These are phyloP conservation scores for Carlito syrichta DNA, from an alignment of 2,113 vertebrate genomes.

Conservation along the genomic window DNA sequence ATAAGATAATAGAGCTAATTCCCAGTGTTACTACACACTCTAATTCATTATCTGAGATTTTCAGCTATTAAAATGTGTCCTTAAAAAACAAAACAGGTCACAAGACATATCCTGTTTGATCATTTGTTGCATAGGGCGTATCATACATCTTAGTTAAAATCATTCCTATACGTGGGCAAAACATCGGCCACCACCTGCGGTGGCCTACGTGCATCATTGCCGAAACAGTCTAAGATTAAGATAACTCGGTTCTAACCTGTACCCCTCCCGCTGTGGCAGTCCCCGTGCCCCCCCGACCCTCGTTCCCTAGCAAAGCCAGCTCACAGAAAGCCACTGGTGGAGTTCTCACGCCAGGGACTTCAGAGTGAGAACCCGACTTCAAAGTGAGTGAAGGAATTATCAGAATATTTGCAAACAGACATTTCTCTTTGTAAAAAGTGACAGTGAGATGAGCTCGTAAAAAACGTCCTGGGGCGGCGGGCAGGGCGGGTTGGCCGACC, in stretches of 20 bases:
- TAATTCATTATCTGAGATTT: slow-evolving; percentile 75
- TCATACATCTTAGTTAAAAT: slow-evolving; percentile 66
- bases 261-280: slow-evolving; percentile 29
- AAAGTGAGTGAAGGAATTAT: slow-evolving; percentile 55
- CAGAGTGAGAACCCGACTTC: slow-evolving; percentile 49
- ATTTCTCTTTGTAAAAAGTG: slow-evolving; percentile 52
- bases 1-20: slow-evolving; percentile 62
- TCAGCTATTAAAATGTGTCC: slow-evolving; percentile 75
- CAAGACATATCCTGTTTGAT: slow-evolving; percentile 75
- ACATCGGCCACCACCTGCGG: slow-evolving; percentile 49
- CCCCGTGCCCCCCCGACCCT: background rate
- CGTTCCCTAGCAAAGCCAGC: slow-evolving; percentile 10
- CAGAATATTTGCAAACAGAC: slow-evolving; percentile 42
- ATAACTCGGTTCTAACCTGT: background rate
- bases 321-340: background rate
- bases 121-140: slow-evolving; percentile 83
- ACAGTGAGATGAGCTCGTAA: slow-evolving; percentile 52
- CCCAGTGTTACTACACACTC: slow-evolving; percentile 64
- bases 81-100: slow-evolving; percentile 65
- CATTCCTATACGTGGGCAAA: slow-evolving; percentile 67
- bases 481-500: slow-evolving; percentile 21
- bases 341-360: slow-evolving; percentile 26
- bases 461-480: slow-evolving; percentile 59
- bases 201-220: slow-evolving; percentile 51
- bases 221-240: background rate